Evolutionary conservation across 2,888 invertebrate species (phyloP), one percentile per base, ranked within the genome.

Genomic region (Megalurothrips usitatus): DNA sequence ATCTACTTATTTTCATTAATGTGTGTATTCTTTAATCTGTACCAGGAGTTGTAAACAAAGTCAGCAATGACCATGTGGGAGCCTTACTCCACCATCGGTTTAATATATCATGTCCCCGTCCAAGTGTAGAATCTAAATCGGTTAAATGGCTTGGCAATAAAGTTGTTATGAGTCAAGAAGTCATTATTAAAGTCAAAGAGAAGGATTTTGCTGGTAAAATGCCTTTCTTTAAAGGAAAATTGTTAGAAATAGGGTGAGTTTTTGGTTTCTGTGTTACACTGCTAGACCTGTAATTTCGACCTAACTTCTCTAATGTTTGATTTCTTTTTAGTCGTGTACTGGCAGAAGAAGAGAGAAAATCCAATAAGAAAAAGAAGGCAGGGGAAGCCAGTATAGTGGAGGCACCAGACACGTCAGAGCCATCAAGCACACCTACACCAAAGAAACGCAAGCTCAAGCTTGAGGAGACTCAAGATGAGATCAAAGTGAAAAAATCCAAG

Each of bases 1-100:
- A 9, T 3, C 23, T n/a, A 52, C 68, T 6, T 68, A 23, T n/a
- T n/a, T n/a, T n/a, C n/a, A 52, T 68, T 78, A 10, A 63, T n/a
- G 26, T 58, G 6, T 52, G 48, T 28, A 78, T 81, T 80, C 82
- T 81, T n/a, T 47, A 79, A n/a, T 81, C 78, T 81, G 82, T 83
- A 84, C n/a, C 49, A 88, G 88, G 92, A 14, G 86, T 91, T 83
- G 92, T 94, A 0, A 93, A 92, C 85, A 93, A 92, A 86, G 91
- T 91, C 83, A 91, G 91, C 83, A 86, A 87, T 58, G 91, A 92
- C 84, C 92, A 93, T 87, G 87, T 94, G 82, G 92, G 92, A 6
- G 90, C 93, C 83, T 88, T 94, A 80, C 91, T 93, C 0, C 92
- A 94, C 85, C 89, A 91, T 84, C 89, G 90, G 43, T 94, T 94